Conservation (phyloP, 2,113 vertebrate species). For the Conger conger region DNA sequence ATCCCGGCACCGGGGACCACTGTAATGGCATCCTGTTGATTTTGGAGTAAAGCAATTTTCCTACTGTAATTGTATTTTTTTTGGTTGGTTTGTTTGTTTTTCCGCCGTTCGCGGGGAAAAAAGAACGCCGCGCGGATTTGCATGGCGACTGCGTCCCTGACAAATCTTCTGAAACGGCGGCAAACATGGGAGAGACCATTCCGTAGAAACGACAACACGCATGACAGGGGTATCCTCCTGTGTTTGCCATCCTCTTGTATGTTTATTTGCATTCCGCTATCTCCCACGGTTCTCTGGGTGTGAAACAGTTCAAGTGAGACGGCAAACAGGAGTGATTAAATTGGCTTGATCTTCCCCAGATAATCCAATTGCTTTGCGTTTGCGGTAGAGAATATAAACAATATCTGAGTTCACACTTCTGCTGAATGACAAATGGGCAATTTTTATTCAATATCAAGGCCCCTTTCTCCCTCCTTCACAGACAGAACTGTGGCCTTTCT, state of each 20-base stretch:
- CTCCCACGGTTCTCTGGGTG: not conserved
- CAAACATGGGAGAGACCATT: not conserved
- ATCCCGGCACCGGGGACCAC: slow-evolving; percentile 4
- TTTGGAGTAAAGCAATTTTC: slow-evolving; percentile 15
- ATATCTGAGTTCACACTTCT: not conserved
- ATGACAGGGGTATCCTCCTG: not conserved
- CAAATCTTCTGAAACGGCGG: not conserved
- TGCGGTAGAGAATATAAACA: not conserved
- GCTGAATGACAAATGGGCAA: not conserved
- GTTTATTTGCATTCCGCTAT: not conserved
- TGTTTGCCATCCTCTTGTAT: not conserved
- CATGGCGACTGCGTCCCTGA: not conserved
- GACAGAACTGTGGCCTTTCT: not conserved
- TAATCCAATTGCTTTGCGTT: slow-evolving; percentile 4
- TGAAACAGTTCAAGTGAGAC: not conserved
- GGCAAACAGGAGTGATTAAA: not conserved
- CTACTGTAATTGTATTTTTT: slow-evolving; percentile 12
- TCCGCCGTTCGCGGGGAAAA: not conserved
- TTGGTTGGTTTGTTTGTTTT: slow-evolving; percentile 26
- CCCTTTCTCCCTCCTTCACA: not conserved
- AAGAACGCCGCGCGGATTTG: not conserved
- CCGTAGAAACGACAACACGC: not conserved
- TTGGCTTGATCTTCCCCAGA: slow-evolving; percentile 11
- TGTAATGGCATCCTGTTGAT: slow-evolving; percentile 6
- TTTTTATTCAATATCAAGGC: not conserved